These are phyloP conservation scores for Stichopus chloronotus DNA, from an alignment of 35 echinoderm and acorn worm species.

Conservation along the genomic window DNA sequence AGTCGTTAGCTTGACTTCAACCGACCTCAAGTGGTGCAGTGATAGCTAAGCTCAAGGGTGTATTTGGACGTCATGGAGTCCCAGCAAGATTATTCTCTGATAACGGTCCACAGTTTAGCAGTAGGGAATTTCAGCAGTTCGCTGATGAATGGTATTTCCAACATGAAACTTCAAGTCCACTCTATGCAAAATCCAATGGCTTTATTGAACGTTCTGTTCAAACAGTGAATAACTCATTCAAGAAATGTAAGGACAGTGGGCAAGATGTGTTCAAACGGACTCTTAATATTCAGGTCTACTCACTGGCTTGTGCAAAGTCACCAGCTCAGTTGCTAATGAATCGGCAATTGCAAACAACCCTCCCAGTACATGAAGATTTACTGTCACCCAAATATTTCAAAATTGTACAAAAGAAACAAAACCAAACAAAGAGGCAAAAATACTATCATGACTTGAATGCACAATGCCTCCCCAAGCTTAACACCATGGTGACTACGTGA, in stretches of 20 bases:
- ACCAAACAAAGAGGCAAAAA: not conserved
- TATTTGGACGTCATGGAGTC: conserved; percentile 54
- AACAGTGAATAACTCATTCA: conserved; percentile 58
- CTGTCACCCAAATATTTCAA: not conserved
- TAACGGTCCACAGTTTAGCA: conserved; percentile 77
- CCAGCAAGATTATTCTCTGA: conserved; percentile 48
- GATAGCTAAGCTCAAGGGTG: conserved; percentile 45
- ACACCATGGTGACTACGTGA: not conserved
- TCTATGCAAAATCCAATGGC: conserved; percentile 77
- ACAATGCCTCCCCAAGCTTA: conserved; percentile 1
- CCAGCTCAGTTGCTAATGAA: conserved; percentile 64
- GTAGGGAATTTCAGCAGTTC: conserved; percentile 71
- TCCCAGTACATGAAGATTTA: conserved; percentile 41
- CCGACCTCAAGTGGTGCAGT: conserved; percentile 18
- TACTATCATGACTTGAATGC: conserved; percentile 33
- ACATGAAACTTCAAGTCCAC: conserved; percentile 68
- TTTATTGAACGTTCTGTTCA: conserved; percentile 56
- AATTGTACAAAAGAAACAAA: not conserved
- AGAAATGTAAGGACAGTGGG: conserved; percentile 51
- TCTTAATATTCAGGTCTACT: conserved; percentile 35
- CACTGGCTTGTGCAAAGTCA: conserved; percentile 50
- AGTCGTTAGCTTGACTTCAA: not conserved
- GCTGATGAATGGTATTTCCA: conserved; percentile 63
- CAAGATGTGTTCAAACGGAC: conserved; percentile 52
- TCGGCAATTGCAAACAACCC: conserved; percentile 27